Evolutionary conservation across 2,888 invertebrate genomes (phyloP).

Genomic region (Cantharis lateralis): DNA sequence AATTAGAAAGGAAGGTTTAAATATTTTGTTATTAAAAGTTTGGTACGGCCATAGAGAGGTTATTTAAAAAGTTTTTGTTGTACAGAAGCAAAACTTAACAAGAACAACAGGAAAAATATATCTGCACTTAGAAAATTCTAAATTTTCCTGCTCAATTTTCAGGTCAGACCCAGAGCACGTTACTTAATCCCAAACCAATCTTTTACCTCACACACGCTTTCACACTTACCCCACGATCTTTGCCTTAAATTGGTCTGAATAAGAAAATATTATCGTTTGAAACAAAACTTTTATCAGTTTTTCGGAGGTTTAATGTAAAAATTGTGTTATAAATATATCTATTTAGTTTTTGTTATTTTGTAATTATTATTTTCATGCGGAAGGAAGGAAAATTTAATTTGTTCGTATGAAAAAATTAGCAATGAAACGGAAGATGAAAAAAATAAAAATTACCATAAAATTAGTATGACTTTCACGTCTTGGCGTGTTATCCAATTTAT

Average conservation of each 20-base stretch:
- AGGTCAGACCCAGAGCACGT: slow-evolving; percentile 42
- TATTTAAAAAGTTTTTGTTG: background rate
- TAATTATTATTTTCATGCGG: background rate
- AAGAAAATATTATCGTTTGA: slow-evolving; percentile 51
- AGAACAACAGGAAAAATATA: slow-evolving; percentile 16
- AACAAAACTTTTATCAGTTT: slow-evolving; percentile 37
- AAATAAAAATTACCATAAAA: slow-evolving; percentile 12
- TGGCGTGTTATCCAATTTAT: slow-evolving; percentile 34
- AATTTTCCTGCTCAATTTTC: slow-evolving; percentile 31
- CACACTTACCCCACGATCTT: slow-evolving; percentile 51
- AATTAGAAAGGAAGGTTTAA: background rate
- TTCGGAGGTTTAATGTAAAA: slow-evolving; percentile 17
- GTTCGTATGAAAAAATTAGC: background rate
- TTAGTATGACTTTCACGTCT: slow-evolving; percentile 35
- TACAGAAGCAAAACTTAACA: background rate
- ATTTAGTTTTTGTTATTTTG: slow-evolving; percentile 11
- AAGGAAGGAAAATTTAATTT: background rate
- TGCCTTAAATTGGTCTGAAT: slow-evolving; percentile 44
- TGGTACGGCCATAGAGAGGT: background rate
- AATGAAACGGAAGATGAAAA: background rate
- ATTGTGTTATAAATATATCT: slow-evolving; percentile 24
- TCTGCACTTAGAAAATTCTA: slow-evolving; percentile 17
- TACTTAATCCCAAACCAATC: slow-evolving; percentile 58
- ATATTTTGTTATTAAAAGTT: background rate
- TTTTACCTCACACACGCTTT: slow-evolving; percentile 57